Evolutionary conservation across 30 jellyfish, hydroid and myxozoan genomes (phyloP).

Genomic region (Euphysa ruthae): DNA sequence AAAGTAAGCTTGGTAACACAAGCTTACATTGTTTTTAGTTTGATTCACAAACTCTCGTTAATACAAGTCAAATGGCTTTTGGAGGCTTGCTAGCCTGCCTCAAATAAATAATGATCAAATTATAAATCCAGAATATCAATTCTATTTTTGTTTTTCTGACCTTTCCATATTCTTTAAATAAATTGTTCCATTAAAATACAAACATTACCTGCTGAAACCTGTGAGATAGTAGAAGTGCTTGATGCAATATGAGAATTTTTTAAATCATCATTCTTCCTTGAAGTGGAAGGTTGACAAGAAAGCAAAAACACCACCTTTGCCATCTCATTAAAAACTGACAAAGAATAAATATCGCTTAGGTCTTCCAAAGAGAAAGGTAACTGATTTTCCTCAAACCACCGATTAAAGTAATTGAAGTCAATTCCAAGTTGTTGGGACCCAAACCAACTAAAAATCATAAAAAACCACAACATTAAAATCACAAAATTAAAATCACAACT

Average conservation of each 20-base stretch:
- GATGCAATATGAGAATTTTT: not conserved
- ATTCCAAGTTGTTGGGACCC: not conserved
- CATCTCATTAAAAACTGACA: not conserved
- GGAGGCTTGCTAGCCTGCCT: too few relatives aligned
- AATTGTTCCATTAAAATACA: too few relatives aligned
- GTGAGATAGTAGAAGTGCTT: conserved; percentile 5
- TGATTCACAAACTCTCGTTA: too few relatives aligned
- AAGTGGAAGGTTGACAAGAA: conserved; percentile 3
- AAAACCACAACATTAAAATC: not conserved
- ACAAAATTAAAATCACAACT: not conserved
- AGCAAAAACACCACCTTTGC: not conserved
- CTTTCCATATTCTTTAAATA: too few relatives aligned
- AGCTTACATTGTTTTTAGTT: too few relatives aligned
- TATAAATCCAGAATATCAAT: too few relatives aligned
- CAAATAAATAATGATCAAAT: too few relatives aligned
- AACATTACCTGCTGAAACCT: conserved; percentile 7
- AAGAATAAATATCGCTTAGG: not conserved
- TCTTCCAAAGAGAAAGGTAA: not conserved
- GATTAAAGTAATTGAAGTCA: not conserved
- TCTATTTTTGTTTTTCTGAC: too few relatives aligned
- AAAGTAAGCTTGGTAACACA: too few relatives aligned
- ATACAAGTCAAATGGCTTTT: too few relatives aligned
- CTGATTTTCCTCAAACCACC: not conserved
- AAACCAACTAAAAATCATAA: not conserved
- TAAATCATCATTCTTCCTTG: not conserved